These are phyloP conservation scores for Steatocranus sp. DNA, from an alignment of 2,797 vertebrate species.

Conservation along the genomic window DNA sequence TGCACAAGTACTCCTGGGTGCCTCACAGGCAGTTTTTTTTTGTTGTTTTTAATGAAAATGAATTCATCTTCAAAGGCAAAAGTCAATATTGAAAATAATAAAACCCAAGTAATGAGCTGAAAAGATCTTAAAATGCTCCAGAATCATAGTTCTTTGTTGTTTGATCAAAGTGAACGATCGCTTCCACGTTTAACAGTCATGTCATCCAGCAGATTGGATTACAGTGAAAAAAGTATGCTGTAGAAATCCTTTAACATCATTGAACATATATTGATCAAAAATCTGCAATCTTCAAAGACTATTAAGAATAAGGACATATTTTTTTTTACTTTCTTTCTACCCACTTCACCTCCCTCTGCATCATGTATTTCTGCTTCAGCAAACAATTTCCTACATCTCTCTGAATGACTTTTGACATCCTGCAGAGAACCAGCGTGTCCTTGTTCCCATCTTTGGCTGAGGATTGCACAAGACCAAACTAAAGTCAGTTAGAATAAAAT, in stretches of 20 bases:
- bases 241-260: neutral
- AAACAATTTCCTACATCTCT: constrained; percentile 17
- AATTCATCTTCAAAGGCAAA: neutral
- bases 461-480: constrained; percentile 9
- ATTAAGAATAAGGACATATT: neutral
- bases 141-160: neutral
- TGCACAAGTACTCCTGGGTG: neutral
- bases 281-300: neutral
- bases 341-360: neutral
- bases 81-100: neutral
- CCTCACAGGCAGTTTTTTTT: neutral
- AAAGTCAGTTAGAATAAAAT: constrained; percentile 14
- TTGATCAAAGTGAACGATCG: neutral
- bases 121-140: neutral
- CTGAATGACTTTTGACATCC: constrained; percentile 15
- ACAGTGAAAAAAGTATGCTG: neutral
- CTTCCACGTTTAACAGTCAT: neutral
- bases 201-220: neutral
- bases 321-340: neutral
- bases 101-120: neutral
- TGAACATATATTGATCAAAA: neutral
- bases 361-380: constrained; percentile 16
- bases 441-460: constrained; percentile 32
- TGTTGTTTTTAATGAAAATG: neutral
- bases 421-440: constrained; percentile 28